Percentiles rank a stretch among this genome's conserved stretches.
phyloP scores from a whole-genome alignment of 2,888 invertebrate genomes.

The Acleris emargana region DNA sequence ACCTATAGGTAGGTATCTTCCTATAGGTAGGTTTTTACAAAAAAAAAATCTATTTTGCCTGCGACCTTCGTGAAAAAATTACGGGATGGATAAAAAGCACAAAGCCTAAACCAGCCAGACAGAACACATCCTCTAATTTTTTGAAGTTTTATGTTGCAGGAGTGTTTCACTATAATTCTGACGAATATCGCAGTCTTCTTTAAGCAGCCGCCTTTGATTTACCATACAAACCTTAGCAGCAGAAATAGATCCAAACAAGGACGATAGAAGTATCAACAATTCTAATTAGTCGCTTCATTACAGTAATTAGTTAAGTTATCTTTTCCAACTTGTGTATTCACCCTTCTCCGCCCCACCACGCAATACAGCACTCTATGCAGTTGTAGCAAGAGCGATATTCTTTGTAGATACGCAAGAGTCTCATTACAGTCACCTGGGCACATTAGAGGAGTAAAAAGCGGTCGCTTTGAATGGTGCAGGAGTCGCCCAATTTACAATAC shows the following conservation, averaged over 20 bases:
- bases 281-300: slow-evolving; percentile 27
- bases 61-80: no score
- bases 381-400: neutral
- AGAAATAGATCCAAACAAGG: slow-evolving; percentile 1
- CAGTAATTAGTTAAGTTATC: slow-evolving; percentile 23
- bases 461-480: slow-evolving; percentile 73
- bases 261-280: slow-evolving; percentile 4
- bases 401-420: slow-evolving; percentile 24
- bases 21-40: no score
- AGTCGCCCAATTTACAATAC: slow-evolving; percentile 79
- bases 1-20: no score
- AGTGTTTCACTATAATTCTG: no score
- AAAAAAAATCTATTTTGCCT: no score
- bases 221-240: neutral
- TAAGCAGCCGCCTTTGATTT: no score
- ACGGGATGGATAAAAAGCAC: no score
- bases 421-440: slow-evolving; percentile 60
- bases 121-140: no score
- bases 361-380: neutral
- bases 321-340: slow-evolving; percentile 7
- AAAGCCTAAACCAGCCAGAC: no score
- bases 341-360: neutral
- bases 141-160: no score
- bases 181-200: no score
- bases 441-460: slow-evolving; percentile 76